Evolutionary conservation across 2,113 vertebrate genomes (phyloP), one percentile per base, ranked within the genome.

Genomic region (Atlantisia rogersi): DNA sequence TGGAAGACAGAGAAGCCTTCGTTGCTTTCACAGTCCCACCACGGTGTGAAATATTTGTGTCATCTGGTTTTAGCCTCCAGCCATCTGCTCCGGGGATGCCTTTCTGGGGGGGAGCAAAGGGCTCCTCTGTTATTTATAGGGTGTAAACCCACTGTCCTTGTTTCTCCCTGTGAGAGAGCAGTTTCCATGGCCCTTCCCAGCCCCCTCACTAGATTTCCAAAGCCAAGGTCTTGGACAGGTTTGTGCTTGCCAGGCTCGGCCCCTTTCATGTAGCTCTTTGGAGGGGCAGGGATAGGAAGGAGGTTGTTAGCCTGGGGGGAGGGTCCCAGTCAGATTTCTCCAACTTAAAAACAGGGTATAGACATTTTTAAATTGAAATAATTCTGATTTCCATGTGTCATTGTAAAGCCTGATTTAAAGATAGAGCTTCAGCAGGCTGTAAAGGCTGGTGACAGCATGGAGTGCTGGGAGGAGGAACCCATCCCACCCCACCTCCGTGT

Each of bases 21-120:
- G 0, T 31, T 5, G 18, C 35, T 37, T n/a, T 86, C 2, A 0
- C 67, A 65, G 6, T 28, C 52, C 37, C 42, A 24, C 20, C 1
- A 5, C 4, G 3, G 25, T 5, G 58, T 21, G 77, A 84, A 89
- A 84, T 67, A 89, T 37, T 71, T 65, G 60, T 1, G 1, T 5
- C 31, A 46, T 59, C 68, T 95, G 68, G 68, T 58, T 64, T 70
- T 55, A 59, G 24, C 68, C 50, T 63, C 73, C 87, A 71, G 35
- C 52, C 69, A 84, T 53, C 74, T 44, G 73, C 35, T 22, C 46
- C 17, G 28, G 56, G 52, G 60, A 74, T 15, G 44, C 37, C 20
- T 74, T 65, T 59, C 50, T 37, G 6, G 0, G 11, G 39, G 39
- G 37, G 52, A 48, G 42, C 1, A 24, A 39, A 31, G 63, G 37